Evolutionary conservation across 1,140 invertebrate genomes (phyloP), one percentile per base, ranked within the genome.

Genomic region (Atopsyche davidsoni): DNA sequence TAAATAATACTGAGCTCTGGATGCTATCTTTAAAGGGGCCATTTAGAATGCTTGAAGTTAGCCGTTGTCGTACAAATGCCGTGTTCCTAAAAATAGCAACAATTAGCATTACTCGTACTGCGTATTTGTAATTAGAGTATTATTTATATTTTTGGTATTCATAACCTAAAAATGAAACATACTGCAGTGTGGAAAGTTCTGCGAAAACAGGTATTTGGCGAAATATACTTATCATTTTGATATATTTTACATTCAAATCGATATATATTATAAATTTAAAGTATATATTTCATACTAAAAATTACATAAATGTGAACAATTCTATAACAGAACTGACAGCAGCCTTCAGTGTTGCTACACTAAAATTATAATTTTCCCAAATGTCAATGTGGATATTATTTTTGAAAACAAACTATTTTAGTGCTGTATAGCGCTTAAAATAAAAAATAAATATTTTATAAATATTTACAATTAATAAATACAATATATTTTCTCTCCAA

Each of bases 301-400:
- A 51, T 51, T 51, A 51, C 41, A 51, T 51, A 51, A 51, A 51
- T 44, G 35, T 31, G 31, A 49, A 16, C 22, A 13, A 13, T 23
- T 4, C 22, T 22, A 23, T 9, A 3, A 36, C 16, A 17, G n/a
- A 39, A 39, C 19, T 39, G 36, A 39, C 36, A 39, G 36, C 38
- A 32, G 38, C 44, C 35, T 13, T 46, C 25, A 1, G 18, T 48
- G 23, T 50, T 43, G 39, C 47, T 23, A 50, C 14, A n/a, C n/a
- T n/a, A n/a, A n/a, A n/a, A n/a, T n/a, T n/a, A n/a, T n/a, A n/a
- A n/a, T n/a, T n/a, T n/a, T n/a, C n/a, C n/a, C n/a, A n/a, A n/a
- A n/a, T n/a, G n/a, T n/a, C n/a, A n/a, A n/a, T n/a, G n/a, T n/a
- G n/a, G n/a, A n/a, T n/a, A n/a, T n/a, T n/a, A n/a, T n/a, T n/a